Base-by-base conservation (phyloP, 2,888 invertebrate genomes). In the Epinotia bilunana region DNA sequence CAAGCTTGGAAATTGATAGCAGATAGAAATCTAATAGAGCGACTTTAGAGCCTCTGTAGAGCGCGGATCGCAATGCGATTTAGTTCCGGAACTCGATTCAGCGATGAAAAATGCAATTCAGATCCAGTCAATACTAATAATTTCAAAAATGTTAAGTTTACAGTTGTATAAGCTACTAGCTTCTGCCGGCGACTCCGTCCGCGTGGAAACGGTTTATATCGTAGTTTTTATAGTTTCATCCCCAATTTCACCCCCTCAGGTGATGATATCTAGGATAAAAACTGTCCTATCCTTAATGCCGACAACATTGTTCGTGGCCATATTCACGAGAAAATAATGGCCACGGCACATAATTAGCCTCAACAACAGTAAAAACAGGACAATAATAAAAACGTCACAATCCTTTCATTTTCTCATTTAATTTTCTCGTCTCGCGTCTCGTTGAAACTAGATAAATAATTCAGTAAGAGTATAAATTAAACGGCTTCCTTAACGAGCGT, bases 391-490 rank as follows among this genome's bases (percentile, higher is more conserved):
- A 68, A 43, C 68, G 33, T 68, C 67, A 39, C 39, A 39, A 43
- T 68, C 16, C 28, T 69, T 23, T n/a, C 28, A 46, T 58, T 60
- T 46, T 46, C 13, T 20, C 57, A 12, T 58, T 68, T 46, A 60
- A 58, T 46, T 60, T 69, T 69, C 58, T 28, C 53, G 67, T 23
- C 73, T 23, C 53, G 39, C n/a, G 65, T 39, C 60, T 74, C 74
- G 58, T 74, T 74, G 71, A 74, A 74, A 74, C 70, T 60, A 71
- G 65, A 74, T 74, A 74, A 74, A 74, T 74, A 71, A 74, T 74
- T 74, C 74, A 74, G 74, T 65, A 70, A 64, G 64, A 70, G 74
- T 70, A 74, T 65, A 74, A 64, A 65, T 74, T 74, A 74, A 74
- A 74, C 60, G 74, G 63, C 64, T 70, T 65, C 60, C 74, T 71